Conservation (phyloP, 2,797 vertebrate genomes). For the Rallus crepitans region DNA sequence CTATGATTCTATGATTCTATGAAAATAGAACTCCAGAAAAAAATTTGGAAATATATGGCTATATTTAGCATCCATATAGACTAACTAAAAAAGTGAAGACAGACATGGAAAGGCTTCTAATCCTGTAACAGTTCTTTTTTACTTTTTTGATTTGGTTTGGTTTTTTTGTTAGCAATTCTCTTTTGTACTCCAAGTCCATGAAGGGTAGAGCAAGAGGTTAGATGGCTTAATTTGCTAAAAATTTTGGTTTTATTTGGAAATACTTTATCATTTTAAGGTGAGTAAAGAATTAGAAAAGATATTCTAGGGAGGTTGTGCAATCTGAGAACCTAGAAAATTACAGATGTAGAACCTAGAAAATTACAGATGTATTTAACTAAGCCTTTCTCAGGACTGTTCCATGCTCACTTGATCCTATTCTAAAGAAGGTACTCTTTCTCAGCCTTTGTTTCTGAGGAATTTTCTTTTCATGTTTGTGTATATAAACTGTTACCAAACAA, state of each 20-base stretch:
- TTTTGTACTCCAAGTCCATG: background rate
- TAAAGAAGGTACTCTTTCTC: background rate
- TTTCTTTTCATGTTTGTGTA: background rate
- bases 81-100: background rate
- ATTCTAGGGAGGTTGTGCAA: background rate
- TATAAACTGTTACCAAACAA: background rate
- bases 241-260: background rate
- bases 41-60: background rate
- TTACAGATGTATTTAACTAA: background rate
- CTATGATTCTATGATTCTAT: background rate
- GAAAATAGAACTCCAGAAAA: background rate
- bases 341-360: background rate
- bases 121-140: background rate
- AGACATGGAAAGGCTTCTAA: background rate
- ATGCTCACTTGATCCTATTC: background rate
- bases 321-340: background rate
- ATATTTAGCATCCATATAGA: background rate
- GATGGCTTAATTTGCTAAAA: background rate
- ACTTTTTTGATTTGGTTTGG: background rate
- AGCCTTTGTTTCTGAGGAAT: background rate
- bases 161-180: background rate
- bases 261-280: background rate
- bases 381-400: background rate
- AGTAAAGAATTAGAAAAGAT: background rate
- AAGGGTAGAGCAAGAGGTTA: background rate